These are phyloP conservation scores for Plectus sambesii DNA, from an alignment of 1,140 invertebrate genomes.

Conservation along the genomic window DNA sequence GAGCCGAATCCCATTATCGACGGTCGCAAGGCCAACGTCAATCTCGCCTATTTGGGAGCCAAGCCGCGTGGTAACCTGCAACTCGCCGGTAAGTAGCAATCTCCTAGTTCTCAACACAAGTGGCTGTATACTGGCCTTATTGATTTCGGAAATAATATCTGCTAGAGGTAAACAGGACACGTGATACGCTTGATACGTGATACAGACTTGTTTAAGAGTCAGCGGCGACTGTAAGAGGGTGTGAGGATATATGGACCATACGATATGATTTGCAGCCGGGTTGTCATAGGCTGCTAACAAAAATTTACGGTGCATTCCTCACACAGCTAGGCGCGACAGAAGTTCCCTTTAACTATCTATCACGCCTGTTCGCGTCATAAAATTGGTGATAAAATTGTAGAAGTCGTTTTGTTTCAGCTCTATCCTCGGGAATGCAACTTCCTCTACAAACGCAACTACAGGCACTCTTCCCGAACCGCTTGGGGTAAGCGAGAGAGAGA, in stretches of 20 bases:
- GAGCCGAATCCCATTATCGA: conserved; percentile 97
- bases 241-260: conserved; percentile 6
- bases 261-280: conserved; percentile 12
- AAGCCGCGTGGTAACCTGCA: conserved; percentile 63
- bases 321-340: conserved; percentile 7
- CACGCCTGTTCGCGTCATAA: no score
- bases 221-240: neutral
- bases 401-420: conserved; percentile 25
- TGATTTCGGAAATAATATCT: neutral
- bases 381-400: no score
- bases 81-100: conserved; percentile 24
- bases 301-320: neutral
- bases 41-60: conserved; percentile 87
- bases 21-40: conserved; percentile 94
- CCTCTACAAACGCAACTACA: conserved; percentile 31
- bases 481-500: no score
- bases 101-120: conserved; percentile 11
- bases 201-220: neutral
- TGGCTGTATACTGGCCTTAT: neutral
- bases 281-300: conserved; percentile 8
- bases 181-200: conserved; percentile 8
- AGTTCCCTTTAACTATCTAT: conserved; percentile 8
- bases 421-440: conserved; percentile 18
- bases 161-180: conserved; percentile 4
- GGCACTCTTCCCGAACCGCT: conserved; percentile 25